phyloP scores from a whole-genome alignment of 2,888 invertebrate species.

The Limnephilus marmoratus region DNA sequence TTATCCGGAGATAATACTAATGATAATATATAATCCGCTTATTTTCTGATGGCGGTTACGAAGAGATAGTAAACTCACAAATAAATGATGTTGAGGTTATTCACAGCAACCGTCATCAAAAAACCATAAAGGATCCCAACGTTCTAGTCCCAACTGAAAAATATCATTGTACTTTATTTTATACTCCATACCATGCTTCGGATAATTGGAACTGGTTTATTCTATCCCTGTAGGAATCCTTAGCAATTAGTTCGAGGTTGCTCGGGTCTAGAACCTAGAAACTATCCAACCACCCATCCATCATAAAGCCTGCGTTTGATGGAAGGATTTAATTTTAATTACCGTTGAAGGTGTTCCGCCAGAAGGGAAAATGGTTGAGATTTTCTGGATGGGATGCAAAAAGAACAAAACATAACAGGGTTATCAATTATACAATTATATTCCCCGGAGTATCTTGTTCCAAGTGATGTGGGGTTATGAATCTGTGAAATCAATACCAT shows the following conservation, averaged over 20 bases:
- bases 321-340: neutral
- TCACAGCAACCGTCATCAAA: neutral
- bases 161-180: neutral
- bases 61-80: neutral
- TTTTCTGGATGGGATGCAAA: neutral
- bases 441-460: neutral
- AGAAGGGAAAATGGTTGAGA: neutral
- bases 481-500: neutral
- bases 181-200: neutral
- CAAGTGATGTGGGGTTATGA: neutral
- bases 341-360: neutral
- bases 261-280: neutral
- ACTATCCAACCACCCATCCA: neutral
- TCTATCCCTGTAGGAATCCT: conserved; percentile 7
- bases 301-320: neutral
- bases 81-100: neutral
- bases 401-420: neutral
- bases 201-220: conserved; percentile 30
- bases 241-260: conserved; percentile 16
- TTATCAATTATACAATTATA: neutral
- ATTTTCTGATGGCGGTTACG: neutral
- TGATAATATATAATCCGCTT: neutral
- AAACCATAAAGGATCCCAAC: neutral
- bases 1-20: neutral
- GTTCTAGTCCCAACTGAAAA: neutral